Conservation (phyloP, 2,113 vertebrate species). For the Echinops telfairi region DNA sequence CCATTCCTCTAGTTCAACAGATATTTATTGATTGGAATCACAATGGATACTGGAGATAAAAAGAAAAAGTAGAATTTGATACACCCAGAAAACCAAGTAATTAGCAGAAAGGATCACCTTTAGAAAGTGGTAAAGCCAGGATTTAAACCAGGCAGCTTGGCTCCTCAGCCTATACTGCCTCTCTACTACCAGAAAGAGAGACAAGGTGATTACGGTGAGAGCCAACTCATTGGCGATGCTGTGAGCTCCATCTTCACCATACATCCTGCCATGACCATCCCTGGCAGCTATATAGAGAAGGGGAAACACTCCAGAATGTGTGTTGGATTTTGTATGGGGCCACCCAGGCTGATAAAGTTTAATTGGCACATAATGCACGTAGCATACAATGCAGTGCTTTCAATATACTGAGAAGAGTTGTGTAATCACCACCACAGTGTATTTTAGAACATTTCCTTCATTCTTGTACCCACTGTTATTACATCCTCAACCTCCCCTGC, state of each 20-base stretch:
- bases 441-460: too few relatives aligned
- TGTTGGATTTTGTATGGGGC: neutral
- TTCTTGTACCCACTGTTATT: too few relatives aligned
- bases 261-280: neutral
- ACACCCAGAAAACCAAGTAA: neutral
- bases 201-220: neutral
- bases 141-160: slow-evolving; percentile 5
- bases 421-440: too few relatives aligned
- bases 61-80: neutral
- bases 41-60: neutral
- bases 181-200: slow-evolving; percentile 23
- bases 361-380: too few relatives aligned
- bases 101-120: neutral
- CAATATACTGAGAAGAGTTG: too few relatives aligned
- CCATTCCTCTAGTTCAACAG: neutral
- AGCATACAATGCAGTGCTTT: too few relatives aligned
- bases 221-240: neutral
- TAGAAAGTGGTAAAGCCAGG: neutral
- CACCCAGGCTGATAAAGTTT: neutral
- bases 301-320: slow-evolving; percentile 10
- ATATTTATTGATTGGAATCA: slow-evolving; percentile 12
- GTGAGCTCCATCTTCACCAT: neutral
- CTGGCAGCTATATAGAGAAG: neutral
- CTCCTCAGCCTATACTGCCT: neutral
- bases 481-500: too few relatives aligned